phyloP scores from a whole-genome alignment of 1,140 invertebrate species.

The Galendromus occidentalis region DNA sequence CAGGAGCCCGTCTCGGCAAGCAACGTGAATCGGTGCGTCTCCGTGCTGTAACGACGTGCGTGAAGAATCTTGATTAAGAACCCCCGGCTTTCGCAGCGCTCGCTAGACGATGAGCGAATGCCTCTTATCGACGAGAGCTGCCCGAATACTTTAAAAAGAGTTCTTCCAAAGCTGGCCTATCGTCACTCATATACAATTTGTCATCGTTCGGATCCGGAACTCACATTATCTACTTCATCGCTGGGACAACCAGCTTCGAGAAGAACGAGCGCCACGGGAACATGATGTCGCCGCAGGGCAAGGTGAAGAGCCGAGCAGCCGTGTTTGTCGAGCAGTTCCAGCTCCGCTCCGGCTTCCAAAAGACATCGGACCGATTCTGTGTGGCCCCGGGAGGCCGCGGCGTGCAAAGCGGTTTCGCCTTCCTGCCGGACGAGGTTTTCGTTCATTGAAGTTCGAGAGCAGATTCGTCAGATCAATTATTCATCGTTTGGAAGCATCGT shows the following conservation, averaged over 20 bases:
- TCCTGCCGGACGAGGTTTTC: conserved; percentile 29
- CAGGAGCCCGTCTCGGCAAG: conserved; percentile 43
- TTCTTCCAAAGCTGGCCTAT: neutral
- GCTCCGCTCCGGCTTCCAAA: conserved; percentile 38
- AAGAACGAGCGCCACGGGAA: conserved; percentile 38
- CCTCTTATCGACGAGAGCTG: neutral
- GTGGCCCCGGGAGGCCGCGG: conserved; percentile 35
- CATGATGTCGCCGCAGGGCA: conserved; percentile 38
- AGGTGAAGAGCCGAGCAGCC: conserved; percentile 41
- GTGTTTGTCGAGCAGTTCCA: conserved; percentile 36
- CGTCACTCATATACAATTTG: neutral
- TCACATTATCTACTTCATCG: conserved; percentile 44
- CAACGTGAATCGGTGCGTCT: conserved; percentile 52
- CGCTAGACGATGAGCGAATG: neutral
- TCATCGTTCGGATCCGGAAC: conserved; percentile 13
- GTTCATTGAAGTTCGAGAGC: conserved; percentile 11
- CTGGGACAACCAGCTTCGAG: conserved; percentile 48
- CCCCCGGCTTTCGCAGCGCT: neutral
- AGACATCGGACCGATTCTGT: conserved; percentile 37
- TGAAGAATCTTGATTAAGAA: neutral
- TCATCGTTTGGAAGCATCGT: neutral
- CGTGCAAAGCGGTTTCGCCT: conserved; percentile 37
- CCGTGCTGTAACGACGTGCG: conserved; percentile 36
- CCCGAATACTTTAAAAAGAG: neutral
- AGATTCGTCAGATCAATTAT: conserved; percentile 5